phyloP scores from a whole-genome alignment of 2,113 vertebrate species.

The Cyphomyrus discorhynchus region DNA sequence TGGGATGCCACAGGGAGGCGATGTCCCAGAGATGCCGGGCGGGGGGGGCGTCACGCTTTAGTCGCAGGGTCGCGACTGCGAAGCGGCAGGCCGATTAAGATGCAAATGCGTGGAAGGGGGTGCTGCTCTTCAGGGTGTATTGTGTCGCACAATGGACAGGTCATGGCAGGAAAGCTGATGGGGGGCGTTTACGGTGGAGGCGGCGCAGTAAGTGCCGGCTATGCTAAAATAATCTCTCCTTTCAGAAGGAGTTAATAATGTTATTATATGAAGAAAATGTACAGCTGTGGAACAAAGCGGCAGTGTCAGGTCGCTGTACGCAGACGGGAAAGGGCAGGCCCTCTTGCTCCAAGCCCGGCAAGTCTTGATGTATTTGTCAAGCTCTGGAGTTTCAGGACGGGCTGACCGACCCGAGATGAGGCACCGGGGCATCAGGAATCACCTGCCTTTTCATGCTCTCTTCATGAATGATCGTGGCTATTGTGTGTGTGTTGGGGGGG shows the following conservation, averaged over 20 bases:
- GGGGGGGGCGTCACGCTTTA: not conserved
- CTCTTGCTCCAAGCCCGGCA: not conserved
- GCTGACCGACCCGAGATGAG: not conserved
- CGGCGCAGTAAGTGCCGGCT: conserved; percentile 32
- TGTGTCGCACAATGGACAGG: conserved; percentile 54
- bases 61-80: not conserved
- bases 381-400: not conserved
- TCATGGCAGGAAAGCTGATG: conserved; percentile 35
- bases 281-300: conserved; percentile 11
- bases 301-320: not conserved
- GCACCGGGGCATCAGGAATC: not conserved
- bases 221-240: conserved; percentile 11
- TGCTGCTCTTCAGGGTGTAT: conserved; percentile 43
- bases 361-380: not conserved
- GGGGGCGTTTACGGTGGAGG: conserved; percentile 39
- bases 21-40: not conserved
- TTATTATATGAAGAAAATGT: conserved; percentile 29
- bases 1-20: not conserved
- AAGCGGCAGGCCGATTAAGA: conserved; percentile 47
- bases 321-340: not conserved
- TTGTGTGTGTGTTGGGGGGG: not conserved
- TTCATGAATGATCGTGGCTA: not conserved
- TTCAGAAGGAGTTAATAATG: conserved; percentile 31
- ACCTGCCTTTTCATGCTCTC: not conserved
- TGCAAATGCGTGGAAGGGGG: conserved; percentile 42